Evolutionary conservation across 2,113 vertebrate species (phyloP).

Genomic region (Chionis minor): DNA sequence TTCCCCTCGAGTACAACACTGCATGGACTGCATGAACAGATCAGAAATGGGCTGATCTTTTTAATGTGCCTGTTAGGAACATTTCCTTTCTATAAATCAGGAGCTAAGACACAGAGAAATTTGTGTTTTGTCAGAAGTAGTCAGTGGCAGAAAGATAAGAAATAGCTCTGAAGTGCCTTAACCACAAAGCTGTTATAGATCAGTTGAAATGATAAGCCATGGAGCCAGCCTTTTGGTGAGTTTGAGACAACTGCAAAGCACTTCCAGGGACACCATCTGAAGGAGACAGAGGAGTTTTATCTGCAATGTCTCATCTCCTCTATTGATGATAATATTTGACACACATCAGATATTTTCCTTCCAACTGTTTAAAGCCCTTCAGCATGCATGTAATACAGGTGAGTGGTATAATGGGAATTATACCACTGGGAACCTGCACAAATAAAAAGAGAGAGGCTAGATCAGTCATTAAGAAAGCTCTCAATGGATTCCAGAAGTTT

Average conservation of each 20-base stretch:
- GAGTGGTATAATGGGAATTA: neutral
- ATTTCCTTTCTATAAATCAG: neutral
- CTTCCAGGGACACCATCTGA: neutral
- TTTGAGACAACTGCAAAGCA: neutral
- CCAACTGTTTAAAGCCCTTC: neutral
- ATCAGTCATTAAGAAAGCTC: neutral
- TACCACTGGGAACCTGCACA: neutral
- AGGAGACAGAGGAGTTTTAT: neutral
- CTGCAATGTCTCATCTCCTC: neutral
- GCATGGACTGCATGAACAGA: neutral
- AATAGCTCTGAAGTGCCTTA: neutral
- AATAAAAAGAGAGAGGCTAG: neutral
- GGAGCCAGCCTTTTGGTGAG: neutral
- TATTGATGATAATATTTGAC: neutral
- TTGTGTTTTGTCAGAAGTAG: neutral
- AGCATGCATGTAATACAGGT: neutral
- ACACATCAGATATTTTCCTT: neutral
- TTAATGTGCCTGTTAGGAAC: neutral
- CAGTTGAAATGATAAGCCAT: neutral
- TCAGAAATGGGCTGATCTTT: neutral
- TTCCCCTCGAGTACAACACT: neutral
- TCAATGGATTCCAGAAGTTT: neutral
- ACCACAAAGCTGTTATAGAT: neutral
- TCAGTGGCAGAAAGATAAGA: neutral
- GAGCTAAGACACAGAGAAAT: neutral